Percentiles rank a stretch among this genome's conserved stretches.
Conservation (phyloP, 2,888 invertebrate species). For the Himalopsyche anomala region DNA sequence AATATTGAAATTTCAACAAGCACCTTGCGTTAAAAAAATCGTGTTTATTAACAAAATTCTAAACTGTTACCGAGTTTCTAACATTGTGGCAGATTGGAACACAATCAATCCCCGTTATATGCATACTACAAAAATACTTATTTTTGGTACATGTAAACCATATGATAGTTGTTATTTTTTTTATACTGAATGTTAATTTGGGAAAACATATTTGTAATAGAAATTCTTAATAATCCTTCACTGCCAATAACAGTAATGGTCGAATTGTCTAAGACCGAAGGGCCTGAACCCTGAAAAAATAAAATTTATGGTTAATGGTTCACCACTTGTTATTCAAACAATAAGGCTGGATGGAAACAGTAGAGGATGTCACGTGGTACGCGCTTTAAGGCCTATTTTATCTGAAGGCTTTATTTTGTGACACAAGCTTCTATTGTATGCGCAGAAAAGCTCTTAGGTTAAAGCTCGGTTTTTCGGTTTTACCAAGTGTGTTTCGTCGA, state of each 20-base stretch:
- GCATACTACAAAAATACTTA: no score
- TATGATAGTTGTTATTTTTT: no score
- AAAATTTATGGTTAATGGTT: constrained; percentile 62
- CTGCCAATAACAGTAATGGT: background rate
- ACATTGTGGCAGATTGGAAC: no score
- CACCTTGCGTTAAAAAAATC: no score
- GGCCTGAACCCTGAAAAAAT: constrained; percentile 50
- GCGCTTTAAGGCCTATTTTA: constrained; percentile 59
- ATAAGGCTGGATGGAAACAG: constrained; percentile 53
- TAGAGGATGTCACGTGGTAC: constrained; percentile 57
- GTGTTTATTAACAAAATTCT: no score
- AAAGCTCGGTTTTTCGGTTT: constrained; percentile 55
- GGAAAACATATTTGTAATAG: no score
- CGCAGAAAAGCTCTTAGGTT: constrained; percentile 41
- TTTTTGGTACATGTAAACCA: no score
- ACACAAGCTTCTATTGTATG: constrained; percentile 55
- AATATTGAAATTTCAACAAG: no score
- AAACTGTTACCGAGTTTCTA: no score
- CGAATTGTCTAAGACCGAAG: background rate
- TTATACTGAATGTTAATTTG: no score
- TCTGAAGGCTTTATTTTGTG: constrained; percentile 58
- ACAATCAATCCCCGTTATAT: no score
- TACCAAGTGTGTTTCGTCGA: constrained; percentile 58
- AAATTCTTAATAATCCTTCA: constrained; percentile 27
- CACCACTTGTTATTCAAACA: constrained; percentile 62